Conservation (phyloP, 1,140 invertebrate species). For the Ganaspis sp. region DNA sequence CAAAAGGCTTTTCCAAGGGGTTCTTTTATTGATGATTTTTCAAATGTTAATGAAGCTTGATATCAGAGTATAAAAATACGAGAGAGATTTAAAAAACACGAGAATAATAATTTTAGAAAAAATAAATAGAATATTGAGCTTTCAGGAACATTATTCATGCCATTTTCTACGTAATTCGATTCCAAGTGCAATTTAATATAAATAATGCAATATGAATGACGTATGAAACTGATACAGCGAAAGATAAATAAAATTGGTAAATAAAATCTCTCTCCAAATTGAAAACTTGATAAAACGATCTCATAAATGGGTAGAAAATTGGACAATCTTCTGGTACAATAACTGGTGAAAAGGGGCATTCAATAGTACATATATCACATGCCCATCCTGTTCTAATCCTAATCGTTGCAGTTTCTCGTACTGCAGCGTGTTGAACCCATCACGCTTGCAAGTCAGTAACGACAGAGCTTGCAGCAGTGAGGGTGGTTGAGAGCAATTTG, state of each 20-base stretch:
- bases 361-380: slow-evolving; percentile 5
- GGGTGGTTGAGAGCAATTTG: slow-evolving; percentile 17
- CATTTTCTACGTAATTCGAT: neutral
- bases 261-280: neutral
- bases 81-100: too few relatives aligned
- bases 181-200: neutral
- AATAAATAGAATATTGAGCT: too few relatives aligned
- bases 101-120: too few relatives aligned
- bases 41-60: too few relatives aligned
- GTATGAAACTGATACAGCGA: neutral
- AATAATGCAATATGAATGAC: neutral
- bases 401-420: slow-evolving; percentile 20
- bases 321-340: slow-evolving; percentile 27
- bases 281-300: neutral
- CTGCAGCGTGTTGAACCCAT: neutral
- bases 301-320: slow-evolving; percentile 8
- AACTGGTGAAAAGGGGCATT: neutral
- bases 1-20: too few relatives aligned
- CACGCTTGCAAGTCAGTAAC: slow-evolving; percentile 12
- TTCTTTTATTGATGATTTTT: neutral
- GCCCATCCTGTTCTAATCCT: neutral
- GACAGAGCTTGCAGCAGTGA: neutral
- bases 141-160: too few relatives aligned
- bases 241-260: neutral
- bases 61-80: too few relatives aligned